Percentiles rank a stretch among this genome's conserved stretches.
Evolutionary conservation across 2,888 invertebrate genomes (phyloP).

Genomic region (Rhagium mordax): DNA sequence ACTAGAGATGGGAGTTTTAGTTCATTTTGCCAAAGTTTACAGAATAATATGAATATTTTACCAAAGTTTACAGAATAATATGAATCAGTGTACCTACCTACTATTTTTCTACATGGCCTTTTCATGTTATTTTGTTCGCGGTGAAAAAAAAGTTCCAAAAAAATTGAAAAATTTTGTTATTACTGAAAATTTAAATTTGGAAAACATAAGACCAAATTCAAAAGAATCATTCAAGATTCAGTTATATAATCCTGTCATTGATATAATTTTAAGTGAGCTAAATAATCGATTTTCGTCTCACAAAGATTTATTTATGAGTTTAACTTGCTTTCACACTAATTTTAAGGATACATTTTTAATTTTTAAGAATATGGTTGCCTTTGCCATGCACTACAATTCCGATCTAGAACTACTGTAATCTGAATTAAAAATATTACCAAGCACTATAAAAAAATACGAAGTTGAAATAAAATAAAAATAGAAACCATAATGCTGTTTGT

Average conservation of each 20-base stretch:
- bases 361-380: constrained; percentile 2
- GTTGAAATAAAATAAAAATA: background rate
- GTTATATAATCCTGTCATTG: background rate
- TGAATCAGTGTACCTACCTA: too few species aligned
- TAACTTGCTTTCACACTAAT: background rate
- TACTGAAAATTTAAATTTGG: background rate
- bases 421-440: background rate
- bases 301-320: background rate
- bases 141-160: background rate
- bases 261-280: constrained; percentile 3
- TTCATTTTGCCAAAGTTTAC: too few species aligned
- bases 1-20: too few species aligned
- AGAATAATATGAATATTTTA: too few species aligned
- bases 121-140: too few species aligned
- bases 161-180: background rate
- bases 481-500: constrained; percentile 3
- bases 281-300: constrained; percentile 1
- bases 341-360: background rate
- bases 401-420: background rate
- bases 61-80: too few species aligned
- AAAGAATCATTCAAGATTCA: background rate
- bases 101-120: too few species aligned
- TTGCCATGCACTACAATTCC: background rate
- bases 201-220: background rate
- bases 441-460: background rate